These are phyloP conservation scores for Drosophila testacea DNA, from an alignment of 2,888 invertebrate genomes.

Conservation along the genomic window DNA sequence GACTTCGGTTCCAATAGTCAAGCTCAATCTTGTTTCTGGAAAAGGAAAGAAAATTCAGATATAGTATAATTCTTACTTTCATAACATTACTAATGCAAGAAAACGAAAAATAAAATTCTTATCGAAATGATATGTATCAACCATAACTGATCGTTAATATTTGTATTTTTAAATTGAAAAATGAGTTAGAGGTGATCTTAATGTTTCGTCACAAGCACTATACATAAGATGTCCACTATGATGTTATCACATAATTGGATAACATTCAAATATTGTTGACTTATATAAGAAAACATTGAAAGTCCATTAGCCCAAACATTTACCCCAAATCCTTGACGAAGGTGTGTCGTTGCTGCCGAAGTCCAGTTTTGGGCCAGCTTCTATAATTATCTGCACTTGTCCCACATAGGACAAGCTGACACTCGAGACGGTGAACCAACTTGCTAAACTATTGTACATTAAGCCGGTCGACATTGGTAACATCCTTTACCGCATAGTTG, in stretches of 20 bases:
- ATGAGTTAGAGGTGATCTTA: neutral
- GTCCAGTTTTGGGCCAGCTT: slow-evolving; percentile 32
- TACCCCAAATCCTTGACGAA: slow-evolving; percentile 51
- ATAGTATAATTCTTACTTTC: too few species aligned
- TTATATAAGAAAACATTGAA: slow-evolving; percentile 60
- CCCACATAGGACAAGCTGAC: slow-evolving; percentile 30
- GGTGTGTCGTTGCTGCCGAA: slow-evolving; percentile 20
- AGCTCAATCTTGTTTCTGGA: neutral
- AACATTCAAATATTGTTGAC: neutral
- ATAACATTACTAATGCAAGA: too few species aligned
- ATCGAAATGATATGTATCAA: too few species aligned
- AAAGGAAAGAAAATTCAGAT: too few species aligned
- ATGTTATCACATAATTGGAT: neutral
- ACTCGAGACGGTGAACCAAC: slow-evolving; percentile 17
- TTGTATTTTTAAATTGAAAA: neutral
- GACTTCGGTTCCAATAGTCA: slow-evolving; percentile 6
- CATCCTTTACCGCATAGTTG: slow-evolving; percentile 52
- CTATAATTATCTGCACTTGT: slow-evolving; percentile 77
- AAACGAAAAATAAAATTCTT: too few species aligned
- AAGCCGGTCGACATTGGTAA: slow-evolving; percentile 34
- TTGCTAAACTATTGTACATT: slow-evolving; percentile 47
- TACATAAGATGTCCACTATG: neutral
- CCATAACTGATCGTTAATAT: too few species aligned
- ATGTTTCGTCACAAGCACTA: neutral
- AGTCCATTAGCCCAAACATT: slow-evolving; percentile 63